These are phyloP conservation scores for Pterocles orientalis DNA, from an alignment of 2,113 vertebrate genomes.

Conservation along the genomic window DNA sequence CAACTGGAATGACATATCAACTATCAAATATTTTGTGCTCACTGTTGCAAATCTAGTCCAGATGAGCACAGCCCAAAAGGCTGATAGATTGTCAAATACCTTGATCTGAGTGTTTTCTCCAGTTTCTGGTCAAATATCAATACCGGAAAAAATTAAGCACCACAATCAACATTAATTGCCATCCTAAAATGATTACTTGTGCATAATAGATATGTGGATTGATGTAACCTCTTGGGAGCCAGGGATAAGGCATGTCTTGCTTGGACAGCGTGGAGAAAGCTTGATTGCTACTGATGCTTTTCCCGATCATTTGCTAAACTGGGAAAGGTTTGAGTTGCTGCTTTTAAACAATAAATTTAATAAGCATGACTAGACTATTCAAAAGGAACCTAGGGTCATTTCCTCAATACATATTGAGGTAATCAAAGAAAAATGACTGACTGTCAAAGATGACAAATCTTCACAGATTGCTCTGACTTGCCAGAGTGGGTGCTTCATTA, in stretches of 20 bases:
- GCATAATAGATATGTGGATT: neutral
- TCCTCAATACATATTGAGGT: constrained; percentile 4
- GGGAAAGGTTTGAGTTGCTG: neutral
- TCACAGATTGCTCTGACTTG: neutral
- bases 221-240: neutral
- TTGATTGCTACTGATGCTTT: constrained; percentile 25
- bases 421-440: constrained; percentile 5
- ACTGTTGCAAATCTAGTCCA: constrained; percentile 36
- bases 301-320: neutral
- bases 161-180: constrained; percentile 40
- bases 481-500: neutral
- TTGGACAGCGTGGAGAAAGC: neutral
- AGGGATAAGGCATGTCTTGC: neutral
- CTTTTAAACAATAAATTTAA: constrained; percentile 26
- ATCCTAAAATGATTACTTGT: constrained; percentile 5
- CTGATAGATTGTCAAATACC: constrained; percentile 46
- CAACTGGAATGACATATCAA: neutral
- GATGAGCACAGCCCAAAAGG: constrained; percentile 9
- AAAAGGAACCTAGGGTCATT: neutral
- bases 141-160: constrained; percentile 26
- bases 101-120: constrained; percentile 24
- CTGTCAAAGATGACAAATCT: neutral
- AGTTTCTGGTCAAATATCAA: constrained; percentile 44
- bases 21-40: constrained; percentile 7
- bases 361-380: neutral